These are phyloP conservation scores for Nasonia longicornis DNA, from an alignment of 1,140 invertebrate species.

Conservation along the genomic window DNA sequence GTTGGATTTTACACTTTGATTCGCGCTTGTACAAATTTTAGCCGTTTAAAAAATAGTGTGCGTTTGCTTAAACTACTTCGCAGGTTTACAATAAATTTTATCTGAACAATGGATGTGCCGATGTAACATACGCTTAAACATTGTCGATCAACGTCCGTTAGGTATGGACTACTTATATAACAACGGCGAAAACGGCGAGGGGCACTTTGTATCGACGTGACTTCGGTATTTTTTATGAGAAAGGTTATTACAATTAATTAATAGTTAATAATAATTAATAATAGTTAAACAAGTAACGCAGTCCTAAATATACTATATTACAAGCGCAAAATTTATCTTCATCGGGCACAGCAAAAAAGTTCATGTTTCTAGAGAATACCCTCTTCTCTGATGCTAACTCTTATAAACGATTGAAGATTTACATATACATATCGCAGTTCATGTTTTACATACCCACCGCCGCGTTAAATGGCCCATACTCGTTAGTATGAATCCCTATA, in stretches of 20 bases:
- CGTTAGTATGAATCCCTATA: conserved; percentile 16
- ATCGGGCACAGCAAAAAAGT: conserved; percentile 5
- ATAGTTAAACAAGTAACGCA: conserved; percentile 37
- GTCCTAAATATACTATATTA: conserved; percentile 41
- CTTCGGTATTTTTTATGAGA: conserved; percentile 8
- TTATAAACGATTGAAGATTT: neutral
- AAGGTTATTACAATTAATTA: conserved; percentile 12
- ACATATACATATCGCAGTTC: conserved; percentile 20
- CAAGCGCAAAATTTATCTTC: conserved; percentile 14
- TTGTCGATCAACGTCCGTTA: neutral
- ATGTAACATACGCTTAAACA: neutral
- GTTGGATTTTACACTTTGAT: neutral
- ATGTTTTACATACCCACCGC: neutral
- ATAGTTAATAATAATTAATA: conserved; percentile 29
- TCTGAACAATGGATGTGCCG: neutral
- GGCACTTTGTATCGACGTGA: conserved; percentile 35
- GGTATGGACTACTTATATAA: conserved; percentile 5
- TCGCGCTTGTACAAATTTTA: neutral
- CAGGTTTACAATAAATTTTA: neutral
- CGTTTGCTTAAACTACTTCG: neutral
- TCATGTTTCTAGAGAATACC: neutral
- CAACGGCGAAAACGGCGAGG: conserved; percentile 20
- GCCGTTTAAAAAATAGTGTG: neutral
- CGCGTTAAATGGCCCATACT: conserved; percentile 6
- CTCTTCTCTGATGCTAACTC: conserved; percentile 4